Percentiles rank a stretch among this genome's conserved stretches.
These are phyloP conservation scores for Fulmarus glacialis DNA, from an alignment of 2,113 vertebrate species.

Conservation along the genomic window DNA sequence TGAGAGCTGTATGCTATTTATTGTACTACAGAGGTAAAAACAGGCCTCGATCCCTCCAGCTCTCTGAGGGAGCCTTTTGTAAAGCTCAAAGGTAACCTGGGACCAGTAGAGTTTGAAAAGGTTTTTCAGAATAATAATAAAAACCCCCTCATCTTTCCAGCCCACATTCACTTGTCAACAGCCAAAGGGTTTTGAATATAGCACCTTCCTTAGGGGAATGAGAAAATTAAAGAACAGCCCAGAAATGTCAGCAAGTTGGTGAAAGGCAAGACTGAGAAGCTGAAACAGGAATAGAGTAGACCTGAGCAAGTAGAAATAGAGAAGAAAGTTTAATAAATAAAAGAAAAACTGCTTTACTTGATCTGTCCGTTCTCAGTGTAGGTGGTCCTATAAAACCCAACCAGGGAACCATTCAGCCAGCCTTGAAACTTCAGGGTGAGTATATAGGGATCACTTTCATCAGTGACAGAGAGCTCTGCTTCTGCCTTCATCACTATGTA, in stretches of 20 bases:
- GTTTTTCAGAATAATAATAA: not conserved
- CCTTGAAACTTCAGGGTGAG: slow-evolving; percentile 90
- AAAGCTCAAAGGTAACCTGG: not conserved
- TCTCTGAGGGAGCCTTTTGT: not conserved
- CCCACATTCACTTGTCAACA: not conserved
- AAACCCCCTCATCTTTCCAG: not conserved
- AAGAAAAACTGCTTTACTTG: slow-evolving; percentile 80
- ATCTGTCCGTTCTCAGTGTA: slow-evolving; percentile 78
- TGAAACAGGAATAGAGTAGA: not conserved
- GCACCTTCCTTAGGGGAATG: not conserved
- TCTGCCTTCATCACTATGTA: slow-evolving; percentile 87
- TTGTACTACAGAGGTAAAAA: not conserved
- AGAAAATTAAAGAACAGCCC: slow-evolving; percentile 1
- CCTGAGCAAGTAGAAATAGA: not conserved
- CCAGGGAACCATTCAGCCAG: slow-evolving; percentile 89
- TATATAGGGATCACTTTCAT: slow-evolving; percentile 61
- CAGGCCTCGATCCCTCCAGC: not conserved
- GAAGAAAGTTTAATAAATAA: not conserved
- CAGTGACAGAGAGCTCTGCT: slow-evolving; percentile 39
- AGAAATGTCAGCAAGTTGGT: slow-evolving; percentile 22
- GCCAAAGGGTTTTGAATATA: not conserved
- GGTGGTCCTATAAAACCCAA: slow-evolving; percentile 93
- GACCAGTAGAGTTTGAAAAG: not conserved
- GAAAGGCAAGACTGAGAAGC: not conserved
- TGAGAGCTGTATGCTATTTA: not conserved